Evolutionary conservation across 1,140 invertebrate species (phyloP).

Genomic region (Drosophila sturtevanti): DNA sequence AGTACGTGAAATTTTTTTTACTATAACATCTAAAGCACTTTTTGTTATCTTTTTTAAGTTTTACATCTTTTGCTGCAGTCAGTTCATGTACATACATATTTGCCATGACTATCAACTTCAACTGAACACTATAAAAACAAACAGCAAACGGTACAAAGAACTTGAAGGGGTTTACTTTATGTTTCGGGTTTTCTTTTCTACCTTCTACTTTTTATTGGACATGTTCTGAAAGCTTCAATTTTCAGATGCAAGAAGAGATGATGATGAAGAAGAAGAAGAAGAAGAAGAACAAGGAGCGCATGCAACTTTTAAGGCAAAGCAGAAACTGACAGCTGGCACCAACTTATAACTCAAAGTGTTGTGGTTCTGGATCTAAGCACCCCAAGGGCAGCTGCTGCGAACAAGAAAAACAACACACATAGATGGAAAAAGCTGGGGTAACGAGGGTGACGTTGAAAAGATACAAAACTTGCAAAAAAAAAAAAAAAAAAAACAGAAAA

Average conservation of each 20-base stretch:
- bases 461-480: conserved; percentile 72
- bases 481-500: conserved; percentile 30
- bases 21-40: neutral
- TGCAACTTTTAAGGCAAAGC: conserved; percentile 55
- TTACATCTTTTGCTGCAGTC: neutral
- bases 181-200: neutral
- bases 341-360: conserved; percentile 66
- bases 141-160: conserved; percentile 5
- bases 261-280: too few relatives aligned
- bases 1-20: neutral
- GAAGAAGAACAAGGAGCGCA: neutral
- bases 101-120: conserved; percentile 13
- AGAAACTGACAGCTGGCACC: conserved; percentile 73
- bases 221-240: conserved; percentile 42
- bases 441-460: conserved; percentile 49
- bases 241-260: conserved; percentile 33
- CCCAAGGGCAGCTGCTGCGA: conserved; percentile 46
- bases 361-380: conserved; percentile 41
- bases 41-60: neutral
- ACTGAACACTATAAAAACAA: conserved; percentile 10
- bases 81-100: neutral
- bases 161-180: conserved; percentile 3
- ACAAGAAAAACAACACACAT: conserved; percentile 41
- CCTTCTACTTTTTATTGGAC: conserved; percentile 4
- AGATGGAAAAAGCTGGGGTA: conserved; percentile 2